Base-by-base conservation (phyloP, 2,888 invertebrate species). In the Drosophila kanekoi region DNA sequence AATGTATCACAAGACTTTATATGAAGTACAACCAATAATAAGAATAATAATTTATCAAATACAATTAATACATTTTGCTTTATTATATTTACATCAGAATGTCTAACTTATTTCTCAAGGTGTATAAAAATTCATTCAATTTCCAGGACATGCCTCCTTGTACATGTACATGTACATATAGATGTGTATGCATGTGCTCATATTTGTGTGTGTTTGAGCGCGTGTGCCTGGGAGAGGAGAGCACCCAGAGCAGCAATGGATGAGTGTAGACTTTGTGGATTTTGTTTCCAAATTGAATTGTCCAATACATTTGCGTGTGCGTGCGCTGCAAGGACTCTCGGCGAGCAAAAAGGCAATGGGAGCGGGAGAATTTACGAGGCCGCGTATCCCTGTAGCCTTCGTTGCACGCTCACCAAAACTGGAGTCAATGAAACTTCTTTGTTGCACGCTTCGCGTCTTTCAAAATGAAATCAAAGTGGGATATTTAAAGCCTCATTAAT, bases 401-500 rank as follows among this genome's bases (percentile, higher is more conserved):
- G 53, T 14, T 52, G 49, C 54, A 53, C 58, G 51, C 71, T 69
- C 70, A 47, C 48, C 65, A 59, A 28, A 28, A 72, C 72, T 81
- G 72, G 79, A 87, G 89, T 87, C 87, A 90, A 90, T 87, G 88
- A 89, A 89, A 87, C 81, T 81, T 78, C 76, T 84, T 80, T 87
- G 77, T 77, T 79, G 78, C 67, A 78, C 71, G 71, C 84, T 79
- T 63, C 65, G 76, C 81, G 84, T 78, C 81, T 77, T 84, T 89
- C 75, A 89, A 82, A 89, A 90, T 87, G 81, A 89, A 90, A 90
- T 90, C 91, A 90, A 90, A 90, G 90, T 91, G 88, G 87, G 81
- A 87, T 91, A 90, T 90, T 91, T 91, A 90, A 90, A 81, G 91
- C 84, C 90, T 90, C 90, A 91, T 90, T 90, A 90, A 91, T 90